Evolutionary conservation across 2,113 vertebrate genomes (phyloP), one percentile per base, ranked within the genome.

Genomic region (Trogon melanurus): DNA sequence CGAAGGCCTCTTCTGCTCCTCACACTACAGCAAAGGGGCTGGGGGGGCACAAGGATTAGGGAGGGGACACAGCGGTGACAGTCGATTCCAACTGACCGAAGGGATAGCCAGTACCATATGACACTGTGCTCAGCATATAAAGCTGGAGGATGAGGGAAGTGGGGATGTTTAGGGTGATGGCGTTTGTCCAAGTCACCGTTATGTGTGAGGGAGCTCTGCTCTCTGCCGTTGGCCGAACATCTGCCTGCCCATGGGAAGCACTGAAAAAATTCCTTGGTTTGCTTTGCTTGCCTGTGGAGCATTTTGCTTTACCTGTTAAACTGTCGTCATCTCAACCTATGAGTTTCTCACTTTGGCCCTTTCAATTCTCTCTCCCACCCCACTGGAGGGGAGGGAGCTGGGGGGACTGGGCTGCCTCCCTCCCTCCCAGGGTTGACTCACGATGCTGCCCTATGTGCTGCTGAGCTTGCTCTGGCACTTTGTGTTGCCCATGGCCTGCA

Each of bases 121-220:
- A 41, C 2, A 3, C 13, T 5, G 10, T 17, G 18, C 13, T 57
- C 45, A 32, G 27, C 51, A 29, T 36, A 10, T 14, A 23, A 47
- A 57, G 12, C 21, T 26, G 8, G 10, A 4, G 23, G 21, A 38
- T 47, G 21, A 5, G 57, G 27, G 27, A 72, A 32, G 12, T 15
- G 15, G 10, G 16, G 7, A 29, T 6, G 1, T 53, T 58, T 14
- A 14, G 6, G 45, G 8, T 8, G 4, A 34, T 5, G 5, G 11
- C 0, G 2, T 67, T 51, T 78, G 12, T 11, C 32, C 34, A 18
- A 70, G 15, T 22, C 47, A 65, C 2, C 1, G 0, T 2, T n/a
- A 30, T 0, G 5, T 1, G 1, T 18, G 21, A 44, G 2, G 19
- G 14, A 85, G 8, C 29, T 41, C 12, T 5, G 11, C 56, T 70